Percentiles rank a stretch among this genome's conserved stretches.
Conservation (phyloP, 2,888 invertebrate genomes). For the Drosophila picticornis region DNA sequence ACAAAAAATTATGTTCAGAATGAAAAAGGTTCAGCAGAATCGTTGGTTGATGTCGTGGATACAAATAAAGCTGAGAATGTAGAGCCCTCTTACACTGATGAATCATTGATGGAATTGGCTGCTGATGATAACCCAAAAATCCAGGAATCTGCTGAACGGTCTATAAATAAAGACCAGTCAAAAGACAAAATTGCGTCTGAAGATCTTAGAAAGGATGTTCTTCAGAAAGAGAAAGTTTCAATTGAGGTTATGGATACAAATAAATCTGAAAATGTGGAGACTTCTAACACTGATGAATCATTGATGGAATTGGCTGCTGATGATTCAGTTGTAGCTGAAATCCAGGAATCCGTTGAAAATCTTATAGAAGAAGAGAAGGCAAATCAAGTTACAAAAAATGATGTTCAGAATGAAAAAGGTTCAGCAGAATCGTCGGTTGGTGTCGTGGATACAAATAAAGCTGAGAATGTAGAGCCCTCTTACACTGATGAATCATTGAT, state of each 20-base stretch:
- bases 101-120: not conserved
- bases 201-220: not conserved
- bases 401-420: not conserved
- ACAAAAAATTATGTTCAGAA: not conserved
- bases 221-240: not conserved
- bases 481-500: not conserved
- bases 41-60: not conserved
- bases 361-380: not conserved
- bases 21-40: not conserved
- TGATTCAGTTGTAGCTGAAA: not conserved
- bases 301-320: not conserved
- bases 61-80: not conserved
- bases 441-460: not conserved
- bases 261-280: not conserved
- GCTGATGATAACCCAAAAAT: not conserved
- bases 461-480: not conserved
- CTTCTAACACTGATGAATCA: not conserved
- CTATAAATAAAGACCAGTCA: not conserved
- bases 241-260: not conserved
- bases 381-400: not conserved
- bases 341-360: not conserved
- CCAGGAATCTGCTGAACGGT: not conserved
- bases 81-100: not conserved
- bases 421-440: not conserved
- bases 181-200: not conserved